Percentiles rank a stretch among this genome's conserved stretches.
These are phyloP conservation scores for Eulemur albifrons DNA, from an alignment of 2,797 vertebrate genomes.

Conservation along the genomic window DNA sequence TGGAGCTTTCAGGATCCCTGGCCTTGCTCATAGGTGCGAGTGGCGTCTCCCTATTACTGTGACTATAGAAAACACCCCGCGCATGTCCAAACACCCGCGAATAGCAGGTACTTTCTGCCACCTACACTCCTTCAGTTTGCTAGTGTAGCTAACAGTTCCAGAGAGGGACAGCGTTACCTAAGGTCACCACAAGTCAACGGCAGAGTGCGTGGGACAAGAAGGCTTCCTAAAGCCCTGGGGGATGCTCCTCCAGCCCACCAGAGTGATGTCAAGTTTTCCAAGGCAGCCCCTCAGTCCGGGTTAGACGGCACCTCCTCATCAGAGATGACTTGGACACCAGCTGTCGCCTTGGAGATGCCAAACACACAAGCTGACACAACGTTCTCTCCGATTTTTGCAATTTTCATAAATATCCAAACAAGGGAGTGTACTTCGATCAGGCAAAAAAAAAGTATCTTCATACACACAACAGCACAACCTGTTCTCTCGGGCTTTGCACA, in stretches of 20 bases:
- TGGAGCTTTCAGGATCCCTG: not conserved
- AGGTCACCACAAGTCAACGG: not conserved
- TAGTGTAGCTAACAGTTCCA: not conserved
- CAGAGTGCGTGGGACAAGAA: not conserved
- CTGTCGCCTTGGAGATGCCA: not conserved
- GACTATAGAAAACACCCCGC: too few relatives aligned
- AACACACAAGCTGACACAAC: not conserved
- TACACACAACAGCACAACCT: not conserved
- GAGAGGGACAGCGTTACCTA: not conserved
- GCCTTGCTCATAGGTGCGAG: not conserved
- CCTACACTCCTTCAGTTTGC: not conserved
- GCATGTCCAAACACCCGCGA: not conserved
- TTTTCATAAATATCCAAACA: not conserved
- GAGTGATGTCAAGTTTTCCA: not conserved
- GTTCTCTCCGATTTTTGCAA: not conserved
- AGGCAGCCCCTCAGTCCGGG: not conserved
- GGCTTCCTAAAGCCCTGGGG: not conserved
- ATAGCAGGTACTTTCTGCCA: not conserved
- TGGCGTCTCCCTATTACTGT: not conserved
- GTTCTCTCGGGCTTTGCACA: not conserved
- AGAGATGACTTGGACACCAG: not conserved
- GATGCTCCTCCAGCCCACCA: not conserved
- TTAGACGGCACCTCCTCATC: not conserved
- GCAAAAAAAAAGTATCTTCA: not conserved
- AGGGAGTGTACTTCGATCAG: not conserved